phyloP scores from a whole-genome alignment of 2,797 vertebrate genomes.

The Octomys mimax region DNA sequence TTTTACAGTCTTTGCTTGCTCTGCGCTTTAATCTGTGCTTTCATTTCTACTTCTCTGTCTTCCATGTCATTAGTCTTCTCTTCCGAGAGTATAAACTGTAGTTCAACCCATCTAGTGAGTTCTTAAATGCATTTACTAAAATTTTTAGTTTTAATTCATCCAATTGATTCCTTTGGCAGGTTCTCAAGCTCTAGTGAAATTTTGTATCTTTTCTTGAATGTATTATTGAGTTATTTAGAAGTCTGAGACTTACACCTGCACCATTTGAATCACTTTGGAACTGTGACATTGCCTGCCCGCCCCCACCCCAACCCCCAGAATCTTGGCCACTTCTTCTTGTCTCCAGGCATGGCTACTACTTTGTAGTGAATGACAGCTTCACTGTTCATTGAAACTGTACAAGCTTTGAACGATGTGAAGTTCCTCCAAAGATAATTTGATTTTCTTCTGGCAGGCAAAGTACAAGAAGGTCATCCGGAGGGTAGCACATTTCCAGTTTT shows the following conservation, averaged over 20 bases:
- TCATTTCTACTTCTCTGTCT: not conserved
- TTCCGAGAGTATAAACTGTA: not conserved
- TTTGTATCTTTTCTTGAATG: conserved; percentile 24
- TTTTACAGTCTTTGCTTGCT: not conserved
- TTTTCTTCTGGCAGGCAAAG: not conserved
- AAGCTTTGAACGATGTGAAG: not conserved
- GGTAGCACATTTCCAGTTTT: not conserved
- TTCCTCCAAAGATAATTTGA: conserved; percentile 18
- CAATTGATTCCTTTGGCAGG: not conserved
- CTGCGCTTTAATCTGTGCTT: not conserved
- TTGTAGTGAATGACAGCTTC: not conserved
- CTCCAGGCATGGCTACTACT: not conserved
- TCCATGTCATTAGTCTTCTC: not conserved
- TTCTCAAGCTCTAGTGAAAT: conserved; percentile 26
- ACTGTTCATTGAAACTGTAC: not conserved
- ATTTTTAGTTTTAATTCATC: conserved; percentile 20
- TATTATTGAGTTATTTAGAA: not conserved
- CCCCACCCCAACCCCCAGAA: not conserved
- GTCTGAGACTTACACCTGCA: not conserved
- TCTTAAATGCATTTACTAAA: not conserved
- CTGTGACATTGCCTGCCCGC: not conserved
- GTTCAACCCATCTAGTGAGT: not conserved
- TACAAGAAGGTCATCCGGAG: not conserved
- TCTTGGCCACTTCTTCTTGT: not conserved
- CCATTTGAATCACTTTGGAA: not conserved